Evolutionary conservation across 1,140 invertebrate genomes (phyloP).

Genomic region (Trypoxylus dichotomus): DNA sequence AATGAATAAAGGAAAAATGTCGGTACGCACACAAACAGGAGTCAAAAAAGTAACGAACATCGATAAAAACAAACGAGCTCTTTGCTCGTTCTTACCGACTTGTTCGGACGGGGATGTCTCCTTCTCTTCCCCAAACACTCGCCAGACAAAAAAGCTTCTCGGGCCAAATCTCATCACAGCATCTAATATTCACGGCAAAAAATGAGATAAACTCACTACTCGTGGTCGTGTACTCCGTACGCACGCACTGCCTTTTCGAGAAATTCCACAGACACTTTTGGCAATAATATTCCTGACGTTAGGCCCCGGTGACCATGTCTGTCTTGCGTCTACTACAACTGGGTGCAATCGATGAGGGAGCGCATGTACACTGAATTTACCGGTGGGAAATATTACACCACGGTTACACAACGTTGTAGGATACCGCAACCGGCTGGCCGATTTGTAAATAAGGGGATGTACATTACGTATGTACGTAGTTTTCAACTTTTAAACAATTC

Average conservation of each 20-base stretch:
- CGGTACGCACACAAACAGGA: neutral
- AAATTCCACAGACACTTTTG: neutral
- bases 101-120: neutral
- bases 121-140: neutral
- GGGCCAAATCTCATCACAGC: slow-evolving; percentile 6
- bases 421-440: neutral
- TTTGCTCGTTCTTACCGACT: slow-evolving; percentile 8
- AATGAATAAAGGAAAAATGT: neutral
- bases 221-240: neutral
- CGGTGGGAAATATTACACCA: slow-evolving; percentile 11
- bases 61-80: slow-evolving; percentile 22
- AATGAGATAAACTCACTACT: no score
- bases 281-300: slow-evolving; percentile 11
- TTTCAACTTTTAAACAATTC: no score
- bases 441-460: neutral
- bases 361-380: slow-evolving; percentile 29
- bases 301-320: slow-evolving; percentile 26
- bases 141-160: neutral
- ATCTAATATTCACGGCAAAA: slow-evolving; percentile 10
- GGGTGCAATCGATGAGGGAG: slow-evolving; percentile 28
- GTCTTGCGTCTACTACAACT: slow-evolving; percentile 25
- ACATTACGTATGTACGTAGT: no score
- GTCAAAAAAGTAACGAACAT: neutral
- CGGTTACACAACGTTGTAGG: neutral
- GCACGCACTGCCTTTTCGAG: neutral